Evolutionary conservation across 2,113 vertebrate species (phyloP).

Genomic region (Cheirogaleus medius): DNA sequence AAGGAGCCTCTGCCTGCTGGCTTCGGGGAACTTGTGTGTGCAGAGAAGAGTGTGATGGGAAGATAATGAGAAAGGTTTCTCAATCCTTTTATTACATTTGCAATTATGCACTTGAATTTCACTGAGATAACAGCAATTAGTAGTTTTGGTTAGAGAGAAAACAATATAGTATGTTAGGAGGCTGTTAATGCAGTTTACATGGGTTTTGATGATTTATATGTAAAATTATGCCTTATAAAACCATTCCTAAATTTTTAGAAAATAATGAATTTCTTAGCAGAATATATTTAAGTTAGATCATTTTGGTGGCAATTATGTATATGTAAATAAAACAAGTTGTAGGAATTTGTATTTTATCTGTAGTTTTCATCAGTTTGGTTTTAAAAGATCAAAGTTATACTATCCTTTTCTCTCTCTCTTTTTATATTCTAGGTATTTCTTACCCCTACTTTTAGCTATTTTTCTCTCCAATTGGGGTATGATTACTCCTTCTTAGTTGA

Average conservation of each 20-base stretch:
- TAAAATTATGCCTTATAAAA: slow-evolving; percentile 39
- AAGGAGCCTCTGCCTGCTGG: neutral
- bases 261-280: slow-evolving; percentile 21
- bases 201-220: slow-evolving; percentile 15
- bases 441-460: neutral
- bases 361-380: slow-evolving; percentile 5
- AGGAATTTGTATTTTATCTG: neutral
- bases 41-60: neutral
- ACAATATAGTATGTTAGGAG: neutral
- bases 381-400: slow-evolving; percentile 3
- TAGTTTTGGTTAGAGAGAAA: slow-evolving; percentile 32
- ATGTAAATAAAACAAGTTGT: neutral
- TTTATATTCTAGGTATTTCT: neutral
- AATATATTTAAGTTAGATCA: neutral
- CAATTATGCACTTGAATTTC: slow-evolving; percentile 25
- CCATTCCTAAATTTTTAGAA: slow-evolving; percentile 23
- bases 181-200: neutral
- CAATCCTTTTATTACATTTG: neutral
- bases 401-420: neutral
- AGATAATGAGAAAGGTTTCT: slow-evolving; percentile 4
- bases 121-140: neutral
- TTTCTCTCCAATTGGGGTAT: neutral
- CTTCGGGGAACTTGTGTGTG: neutral
- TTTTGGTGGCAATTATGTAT: neutral
- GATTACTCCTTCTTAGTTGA: neutral